phyloP scores from a whole-genome alignment of 2,113 vertebrate species.

The Gymnarchus niloticus region DNA sequence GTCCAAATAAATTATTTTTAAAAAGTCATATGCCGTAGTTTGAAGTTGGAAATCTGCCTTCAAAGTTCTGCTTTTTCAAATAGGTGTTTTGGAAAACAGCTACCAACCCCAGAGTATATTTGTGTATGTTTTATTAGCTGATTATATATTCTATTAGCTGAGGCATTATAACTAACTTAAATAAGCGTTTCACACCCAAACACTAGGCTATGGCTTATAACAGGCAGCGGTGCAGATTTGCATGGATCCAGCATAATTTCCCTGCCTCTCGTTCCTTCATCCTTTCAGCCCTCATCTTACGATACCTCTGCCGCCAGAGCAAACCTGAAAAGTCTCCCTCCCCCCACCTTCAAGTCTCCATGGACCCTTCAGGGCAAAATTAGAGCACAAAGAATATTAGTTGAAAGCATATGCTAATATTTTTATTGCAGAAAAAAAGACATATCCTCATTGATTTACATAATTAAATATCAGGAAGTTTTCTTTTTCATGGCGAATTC shows the following conservation, averaged over 20 bases:
- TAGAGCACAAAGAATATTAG: not conserved
- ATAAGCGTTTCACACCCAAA: not conserved
- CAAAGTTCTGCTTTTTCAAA: not conserved
- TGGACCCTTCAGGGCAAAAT: not conserved
- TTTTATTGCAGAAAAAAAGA: not conserved
- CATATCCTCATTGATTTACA: not conserved
- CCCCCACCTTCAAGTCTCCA: not conserved
- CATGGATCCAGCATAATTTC: no score
- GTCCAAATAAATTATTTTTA: not conserved
- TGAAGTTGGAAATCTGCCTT: not conserved
- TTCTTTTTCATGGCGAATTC: no score
- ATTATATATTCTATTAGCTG: not conserved
- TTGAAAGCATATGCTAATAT: not conserved
- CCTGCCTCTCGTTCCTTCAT: no score
- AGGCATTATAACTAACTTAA: not conserved
- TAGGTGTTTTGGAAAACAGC: not conserved
- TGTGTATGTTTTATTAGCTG: not conserved
- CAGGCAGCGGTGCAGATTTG: no score
- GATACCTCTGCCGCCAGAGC: not conserved
- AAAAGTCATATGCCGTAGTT: not conserved
- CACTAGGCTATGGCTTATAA: not conserved
- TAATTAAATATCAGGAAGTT: not conserved
- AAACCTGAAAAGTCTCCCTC: not conserved
- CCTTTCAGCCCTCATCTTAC: not conserved
- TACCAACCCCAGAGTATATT: not conserved